Conservation (phyloP, 1,140 invertebrate genomes). For the Nomia melanderi region DNA sequence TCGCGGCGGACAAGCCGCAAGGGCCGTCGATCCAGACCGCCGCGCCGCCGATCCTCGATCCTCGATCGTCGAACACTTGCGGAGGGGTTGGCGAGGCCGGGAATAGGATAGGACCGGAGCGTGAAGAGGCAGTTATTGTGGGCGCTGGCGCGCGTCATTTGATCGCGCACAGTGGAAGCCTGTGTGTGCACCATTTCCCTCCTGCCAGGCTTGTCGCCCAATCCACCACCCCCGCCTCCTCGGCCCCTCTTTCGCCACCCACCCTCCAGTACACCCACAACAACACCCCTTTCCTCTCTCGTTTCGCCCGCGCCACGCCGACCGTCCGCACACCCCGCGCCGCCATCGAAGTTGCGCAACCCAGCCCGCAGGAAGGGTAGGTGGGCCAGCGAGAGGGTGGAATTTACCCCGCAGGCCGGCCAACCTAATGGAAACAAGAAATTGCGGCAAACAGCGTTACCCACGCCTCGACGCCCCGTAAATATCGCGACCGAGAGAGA, state of each 20-base stretch:
- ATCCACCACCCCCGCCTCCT: conserved; percentile 4
- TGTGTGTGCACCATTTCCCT: conserved; percentile 75
- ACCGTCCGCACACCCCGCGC: not conserved
- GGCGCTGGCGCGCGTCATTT: conserved; percentile 79
- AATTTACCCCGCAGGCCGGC: conserved; percentile 79
- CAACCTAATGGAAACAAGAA: conserved; percentile 82
- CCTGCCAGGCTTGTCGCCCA: conserved; percentile 54
- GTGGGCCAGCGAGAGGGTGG: conserved; percentile 64
- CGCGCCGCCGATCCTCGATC: conserved; percentile 14
- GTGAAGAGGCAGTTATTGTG: conserved; percentile 78
- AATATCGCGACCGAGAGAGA: conserved; percentile 71
- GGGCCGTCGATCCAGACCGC: not conserved
- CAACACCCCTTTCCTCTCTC: conserved; percentile 30
- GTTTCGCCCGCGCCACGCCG: conserved; percentile 25
- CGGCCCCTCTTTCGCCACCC: conserved; percentile 3
- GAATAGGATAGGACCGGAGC: conserved; percentile 71
- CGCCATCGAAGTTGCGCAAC: conserved; percentile 74
- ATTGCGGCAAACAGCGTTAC: conserved; percentile 81
- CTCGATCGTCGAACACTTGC: conserved; percentile 48
- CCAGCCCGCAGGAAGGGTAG: conserved; percentile 52
- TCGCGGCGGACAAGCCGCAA: not conserved
- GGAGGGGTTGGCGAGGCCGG: conserved; percentile 24
- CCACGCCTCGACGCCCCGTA: conserved; percentile 76
- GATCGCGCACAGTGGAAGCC: conserved; percentile 76
- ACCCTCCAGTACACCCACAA: no score